These are phyloP conservation scores for Stomorhina lunata DNA, from an alignment of 2,888 invertebrate species.

Conservation along the genomic window DNA sequence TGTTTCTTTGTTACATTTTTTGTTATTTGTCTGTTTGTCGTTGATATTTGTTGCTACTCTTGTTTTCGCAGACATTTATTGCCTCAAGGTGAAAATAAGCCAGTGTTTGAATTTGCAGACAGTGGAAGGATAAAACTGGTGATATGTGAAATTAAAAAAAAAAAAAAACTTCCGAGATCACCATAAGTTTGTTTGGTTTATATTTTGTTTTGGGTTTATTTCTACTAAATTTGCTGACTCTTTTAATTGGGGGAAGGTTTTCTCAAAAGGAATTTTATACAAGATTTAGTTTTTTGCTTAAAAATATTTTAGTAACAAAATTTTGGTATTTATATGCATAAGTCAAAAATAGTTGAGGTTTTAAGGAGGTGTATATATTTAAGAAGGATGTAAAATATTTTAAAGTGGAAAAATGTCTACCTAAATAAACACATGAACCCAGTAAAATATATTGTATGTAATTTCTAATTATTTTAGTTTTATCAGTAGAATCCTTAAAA, in stretches of 20 bases:
- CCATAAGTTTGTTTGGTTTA: conserved; percentile 4
- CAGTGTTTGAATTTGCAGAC: neutral
- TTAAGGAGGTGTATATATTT: too few relatives aligned
- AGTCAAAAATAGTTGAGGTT: too few relatives aligned
- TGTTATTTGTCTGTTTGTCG: conserved; percentile 17
- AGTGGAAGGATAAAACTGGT: neutral
- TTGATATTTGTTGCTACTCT: conserved; percentile 34
- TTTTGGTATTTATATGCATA: too few relatives aligned
- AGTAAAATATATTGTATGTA: too few relatives aligned
- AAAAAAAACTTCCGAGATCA: neutral
- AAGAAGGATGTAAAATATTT: too few relatives aligned
- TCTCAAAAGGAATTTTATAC: neutral
- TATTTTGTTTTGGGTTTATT: neutral
- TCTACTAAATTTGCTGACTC: neutral
- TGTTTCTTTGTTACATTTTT: conserved; percentile 3
- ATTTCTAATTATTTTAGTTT: too few relatives aligned
- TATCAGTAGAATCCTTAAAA: too few relatives aligned
- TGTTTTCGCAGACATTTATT: conserved; percentile 63
- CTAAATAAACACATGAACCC: too few relatives aligned
- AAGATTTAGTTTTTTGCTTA: neutral
- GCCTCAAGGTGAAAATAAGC: conserved; percentile 46
- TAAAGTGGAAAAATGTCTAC: too few relatives aligned
- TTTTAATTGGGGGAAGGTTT: neutral
- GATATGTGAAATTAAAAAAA: neutral
- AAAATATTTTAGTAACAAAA: neutral